Evolutionary conservation across 2,888 invertebrate species (phyloP), one percentile per base, ranked within the genome.

Genomic region (Clepsis dumicolana): DNA sequence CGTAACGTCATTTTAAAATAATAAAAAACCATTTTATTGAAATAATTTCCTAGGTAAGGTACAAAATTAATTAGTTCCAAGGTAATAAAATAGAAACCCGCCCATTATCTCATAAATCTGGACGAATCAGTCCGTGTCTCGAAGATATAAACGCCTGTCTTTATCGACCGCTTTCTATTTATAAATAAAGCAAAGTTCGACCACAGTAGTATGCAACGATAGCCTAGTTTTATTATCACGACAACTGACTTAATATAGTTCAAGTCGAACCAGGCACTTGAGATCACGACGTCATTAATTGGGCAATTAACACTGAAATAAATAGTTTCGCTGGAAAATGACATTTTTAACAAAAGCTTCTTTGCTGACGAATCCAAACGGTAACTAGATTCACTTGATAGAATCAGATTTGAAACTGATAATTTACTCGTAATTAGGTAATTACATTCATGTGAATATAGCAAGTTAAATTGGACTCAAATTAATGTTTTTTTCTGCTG

Each of bases 81-180:
- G 65, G 41, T 64, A 60, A 69, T 64, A 72, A 72, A 72, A 65
- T 69, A 56, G 65, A 62, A 21, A 48, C 60, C 56, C 56, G 16
- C 14, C 62, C 29, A 64, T 65, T 62, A 72, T 73, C 67, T 63
- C 61, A 65, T 71, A 72, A 77, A 76, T 76, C 72, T 65, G 53
- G 71, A 56, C 72, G 57, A 74, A 74, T 70, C 70, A 74, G 70
- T 73, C 65, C 61, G 50, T 41, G 52, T 69, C 67, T 73, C 70
- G 27, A 41, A 63, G 63, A 59, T 52, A 61, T 61, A 61, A 54
- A 61, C 32, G 52, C 59, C 63, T 63, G 48, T 38, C 29, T 38
- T 38, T 64, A 77, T 76, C 70, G 71, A 74, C 68, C 65, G 38
- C 41, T 56, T 60, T 70, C 70, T 76, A 77, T 74, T 72, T 70